phyloP scores from a whole-genome alignment of 2,888 invertebrate genomes.

The Lithophane ornitopus region DNA sequence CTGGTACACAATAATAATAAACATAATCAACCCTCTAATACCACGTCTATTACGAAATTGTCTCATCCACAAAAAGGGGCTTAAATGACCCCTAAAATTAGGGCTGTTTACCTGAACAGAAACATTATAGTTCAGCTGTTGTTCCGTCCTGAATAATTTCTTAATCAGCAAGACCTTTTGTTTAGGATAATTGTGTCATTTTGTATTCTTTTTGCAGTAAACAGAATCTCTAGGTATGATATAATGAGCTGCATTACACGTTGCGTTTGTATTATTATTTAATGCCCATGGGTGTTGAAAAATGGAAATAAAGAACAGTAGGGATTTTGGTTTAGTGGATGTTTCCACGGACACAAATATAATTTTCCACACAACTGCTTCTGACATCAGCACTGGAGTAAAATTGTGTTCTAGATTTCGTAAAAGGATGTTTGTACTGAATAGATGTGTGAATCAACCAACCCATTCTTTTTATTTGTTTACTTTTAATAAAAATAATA shows the following conservation, averaged over 20 bases:
- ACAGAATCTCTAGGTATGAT: conserved; percentile 71
- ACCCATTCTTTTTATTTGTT: neutral
- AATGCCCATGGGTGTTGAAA: neutral
- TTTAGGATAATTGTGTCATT: conserved; percentile 83
- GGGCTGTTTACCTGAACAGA: conserved; percentile 33
- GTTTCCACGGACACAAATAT: neutral
- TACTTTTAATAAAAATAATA: neutral
- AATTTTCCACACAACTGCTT: neutral
- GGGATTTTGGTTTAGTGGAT: neutral
- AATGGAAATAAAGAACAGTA: too few species aligned
- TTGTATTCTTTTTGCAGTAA: conserved; percentile 76
- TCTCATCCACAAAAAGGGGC: conserved; percentile 67
- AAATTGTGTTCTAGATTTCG: neutral
- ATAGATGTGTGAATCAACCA: neutral
- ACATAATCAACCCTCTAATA: neutral
- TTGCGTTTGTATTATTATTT: conserved; percentile 2
- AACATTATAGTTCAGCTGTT: conserved; percentile 69
- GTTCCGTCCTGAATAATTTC: conserved; percentile 78
- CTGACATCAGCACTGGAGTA: neutral
- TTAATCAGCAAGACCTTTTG: conserved; percentile 84
- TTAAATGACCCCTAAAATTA: conserved; percentile 69
- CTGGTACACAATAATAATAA: neutral
- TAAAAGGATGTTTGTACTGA: neutral
- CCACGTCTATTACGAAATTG: conserved; percentile 43
- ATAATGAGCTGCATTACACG: conserved; percentile 67